Conservation (phyloP, 2,888 invertebrate genomes). For the Lepidochitona cinerea region DNA sequence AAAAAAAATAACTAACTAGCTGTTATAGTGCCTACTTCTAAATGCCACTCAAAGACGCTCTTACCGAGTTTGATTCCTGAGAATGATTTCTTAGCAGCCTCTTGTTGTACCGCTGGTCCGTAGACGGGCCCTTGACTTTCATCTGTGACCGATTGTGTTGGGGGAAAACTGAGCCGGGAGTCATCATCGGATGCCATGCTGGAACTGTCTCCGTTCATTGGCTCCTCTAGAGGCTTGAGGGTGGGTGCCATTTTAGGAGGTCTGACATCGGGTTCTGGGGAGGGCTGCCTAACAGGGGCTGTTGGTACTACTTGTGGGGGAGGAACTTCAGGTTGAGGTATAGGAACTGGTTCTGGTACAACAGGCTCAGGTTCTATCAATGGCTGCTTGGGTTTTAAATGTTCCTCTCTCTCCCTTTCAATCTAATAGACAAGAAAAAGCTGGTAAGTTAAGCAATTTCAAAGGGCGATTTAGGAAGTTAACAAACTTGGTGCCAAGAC, state of each 20-base stretch:
- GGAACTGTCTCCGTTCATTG: neutral
- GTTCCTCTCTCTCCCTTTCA: constrained; percentile 83
- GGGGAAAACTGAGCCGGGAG: neutral
- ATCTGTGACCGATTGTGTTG: constrained; percentile 19
- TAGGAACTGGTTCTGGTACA: constrained; percentile 15
- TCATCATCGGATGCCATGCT: constrained; percentile 1
- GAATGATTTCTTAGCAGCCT: constrained; percentile 51
- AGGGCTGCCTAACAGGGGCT: neutral
- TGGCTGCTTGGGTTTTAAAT: constrained; percentile 79
- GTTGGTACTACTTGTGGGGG: constrained; percentile 23
- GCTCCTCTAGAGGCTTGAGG: constrained; percentile 31
- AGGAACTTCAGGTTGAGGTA: constrained; percentile 3
- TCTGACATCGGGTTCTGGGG: constrained; percentile 29
- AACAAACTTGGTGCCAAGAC: no score
- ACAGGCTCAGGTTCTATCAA: constrained; percentile 21
- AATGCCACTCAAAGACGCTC: no score
- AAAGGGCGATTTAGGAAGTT: no score
- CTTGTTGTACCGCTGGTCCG: constrained; percentile 43
- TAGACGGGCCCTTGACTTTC: constrained; percentile 46
- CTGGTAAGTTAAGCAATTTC: no score
- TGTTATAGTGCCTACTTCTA: no score
- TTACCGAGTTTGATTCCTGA: constrained; percentile 57
- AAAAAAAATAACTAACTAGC: no score
- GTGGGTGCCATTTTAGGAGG: constrained; percentile 52
- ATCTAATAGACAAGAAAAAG: constrained; percentile 71